Conservation (phyloP, 2,797 vertebrate species). For the Vipera ursinii region DNA sequence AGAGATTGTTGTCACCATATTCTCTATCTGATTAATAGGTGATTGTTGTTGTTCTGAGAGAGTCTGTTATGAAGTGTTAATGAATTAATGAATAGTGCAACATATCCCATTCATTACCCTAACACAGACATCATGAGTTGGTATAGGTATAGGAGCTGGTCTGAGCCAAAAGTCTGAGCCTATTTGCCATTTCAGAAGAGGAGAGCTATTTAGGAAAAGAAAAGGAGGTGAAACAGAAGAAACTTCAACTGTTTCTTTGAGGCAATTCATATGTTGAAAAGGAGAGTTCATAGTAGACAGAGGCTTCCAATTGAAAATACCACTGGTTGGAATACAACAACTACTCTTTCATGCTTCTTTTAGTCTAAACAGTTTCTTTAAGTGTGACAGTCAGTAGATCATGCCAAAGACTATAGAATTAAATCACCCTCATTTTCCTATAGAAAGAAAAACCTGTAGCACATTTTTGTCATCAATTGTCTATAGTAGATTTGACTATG, state of each 20-base stretch:
- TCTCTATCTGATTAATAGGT: background rate
- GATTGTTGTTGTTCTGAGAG: background rate
- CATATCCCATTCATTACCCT: background rate
- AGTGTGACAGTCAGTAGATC: background rate
- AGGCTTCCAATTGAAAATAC: background rate
- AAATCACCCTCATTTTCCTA: background rate
- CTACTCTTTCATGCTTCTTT: background rate
- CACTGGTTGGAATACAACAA: background rate
- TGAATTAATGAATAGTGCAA: background rate
- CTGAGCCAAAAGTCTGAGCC: background rate
- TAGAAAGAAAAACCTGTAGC: background rate
- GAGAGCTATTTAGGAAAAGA: background rate
- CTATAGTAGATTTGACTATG: background rate
- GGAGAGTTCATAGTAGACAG: background rate
- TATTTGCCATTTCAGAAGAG: background rate
- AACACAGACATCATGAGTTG: background rate
- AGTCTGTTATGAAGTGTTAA: background rate
- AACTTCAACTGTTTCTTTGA: background rate
- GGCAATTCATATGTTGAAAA: background rate
- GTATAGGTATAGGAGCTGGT: background rate
- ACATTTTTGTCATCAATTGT: background rate
- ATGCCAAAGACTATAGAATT: background rate
- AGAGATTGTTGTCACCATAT: background rate
- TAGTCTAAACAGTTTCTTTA: background rate
- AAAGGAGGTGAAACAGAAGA: background rate